phyloP scores from a whole-genome alignment of 2,797 vertebrate species.

The Anisognathus igniventris region DNA sequence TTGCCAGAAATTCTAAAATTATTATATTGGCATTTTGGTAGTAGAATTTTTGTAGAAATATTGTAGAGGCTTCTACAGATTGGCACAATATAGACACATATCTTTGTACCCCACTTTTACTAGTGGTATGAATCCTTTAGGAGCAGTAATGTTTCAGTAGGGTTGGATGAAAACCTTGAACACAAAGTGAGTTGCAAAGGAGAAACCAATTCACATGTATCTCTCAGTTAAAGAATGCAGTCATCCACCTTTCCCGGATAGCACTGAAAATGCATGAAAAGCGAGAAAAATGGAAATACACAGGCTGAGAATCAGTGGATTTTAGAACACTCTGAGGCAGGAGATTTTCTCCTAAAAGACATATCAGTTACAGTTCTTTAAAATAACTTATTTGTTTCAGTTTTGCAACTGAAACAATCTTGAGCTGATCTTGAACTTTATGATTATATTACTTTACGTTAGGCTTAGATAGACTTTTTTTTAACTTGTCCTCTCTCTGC shows the following conservation, averaged over 20 bases:
- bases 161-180: neutral
- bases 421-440: neutral
- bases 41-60: neutral
- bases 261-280: neutral
- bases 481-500: neutral
- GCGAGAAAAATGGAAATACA: neutral
- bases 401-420: neutral
- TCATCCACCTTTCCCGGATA: neutral
- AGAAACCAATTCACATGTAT: neutral
- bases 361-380: neutral
- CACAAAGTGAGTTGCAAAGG: neutral
- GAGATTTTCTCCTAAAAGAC: neutral
- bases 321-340: neutral
- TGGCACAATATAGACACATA: neutral
- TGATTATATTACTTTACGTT: neutral
- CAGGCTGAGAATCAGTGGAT: neutral
- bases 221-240: neutral
- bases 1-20: neutral
- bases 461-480: neutral
- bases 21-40: neutral
- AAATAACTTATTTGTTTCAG: neutral
- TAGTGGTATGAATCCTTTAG: neutral
- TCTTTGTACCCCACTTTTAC: neutral
- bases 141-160: neutral
- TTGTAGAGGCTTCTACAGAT: neutral